phyloP scores from a whole-genome alignment of 2,888 invertebrate species.

The Ormyrus rosae region DNA sequence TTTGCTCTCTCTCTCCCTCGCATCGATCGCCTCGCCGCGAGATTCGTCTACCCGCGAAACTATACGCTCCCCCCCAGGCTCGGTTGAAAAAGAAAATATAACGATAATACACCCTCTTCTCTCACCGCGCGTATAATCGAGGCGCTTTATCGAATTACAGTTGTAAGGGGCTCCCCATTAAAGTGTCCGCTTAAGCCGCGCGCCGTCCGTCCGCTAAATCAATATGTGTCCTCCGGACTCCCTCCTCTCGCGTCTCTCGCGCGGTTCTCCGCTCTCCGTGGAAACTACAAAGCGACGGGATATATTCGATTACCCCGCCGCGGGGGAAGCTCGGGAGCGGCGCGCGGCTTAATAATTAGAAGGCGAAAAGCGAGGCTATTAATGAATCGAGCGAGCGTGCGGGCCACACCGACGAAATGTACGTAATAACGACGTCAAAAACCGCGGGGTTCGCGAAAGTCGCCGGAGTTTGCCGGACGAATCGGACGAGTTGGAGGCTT shows the following conservation, averaged over 20 bases:
- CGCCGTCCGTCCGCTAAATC: slow-evolving; percentile 35
- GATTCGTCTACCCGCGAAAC: background rate
- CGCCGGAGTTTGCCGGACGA: slow-evolving; percentile 14
- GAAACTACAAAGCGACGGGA: slow-evolving; percentile 39
- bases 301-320: slow-evolving; percentile 51
- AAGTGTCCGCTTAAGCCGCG: slow-evolving; percentile 46
- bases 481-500: background rate
- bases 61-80: background rate
- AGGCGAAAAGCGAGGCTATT: slow-evolving; percentile 40
- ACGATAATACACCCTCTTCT: background rate
- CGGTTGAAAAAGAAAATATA: slow-evolving; percentile 23
- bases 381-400: slow-evolving; percentile 16
- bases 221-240: slow-evolving; percentile 29
- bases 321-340: background rate
- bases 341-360: slow-evolving; percentile 37
- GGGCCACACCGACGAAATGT: slow-evolving; percentile 11
- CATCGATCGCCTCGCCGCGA: slow-evolving; percentile 24
- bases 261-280: background rate
- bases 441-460: background rate
- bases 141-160: slow-evolving; percentile 49
- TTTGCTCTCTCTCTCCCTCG: slow-evolving; percentile 5
- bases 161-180: slow-evolving; percentile 38
- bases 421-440: slow-evolving; percentile 39
- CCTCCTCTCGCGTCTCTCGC: background rate
- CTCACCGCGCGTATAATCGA: slow-evolving; percentile 22